A percentile compares a stretch with the other conserved stretches of the same genome.
Evolutionary conservation across 92 coral and sea anemone species (phyloP).

Genomic region (Phenganax subtilis): DNA sequence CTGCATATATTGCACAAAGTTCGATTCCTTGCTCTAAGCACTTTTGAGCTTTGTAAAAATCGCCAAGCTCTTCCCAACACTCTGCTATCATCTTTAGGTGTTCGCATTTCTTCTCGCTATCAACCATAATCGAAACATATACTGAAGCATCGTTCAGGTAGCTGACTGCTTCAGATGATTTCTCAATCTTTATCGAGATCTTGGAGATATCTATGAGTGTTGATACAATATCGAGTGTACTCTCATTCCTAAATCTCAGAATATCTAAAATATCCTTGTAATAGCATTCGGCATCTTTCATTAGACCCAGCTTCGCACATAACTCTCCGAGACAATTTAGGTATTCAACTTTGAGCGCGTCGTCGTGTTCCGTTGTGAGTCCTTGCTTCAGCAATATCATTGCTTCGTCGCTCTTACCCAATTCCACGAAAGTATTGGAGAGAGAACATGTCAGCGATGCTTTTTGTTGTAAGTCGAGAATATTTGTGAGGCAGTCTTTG

Average conservation of each 20-base stretch:
- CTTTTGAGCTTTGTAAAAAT: neutral
- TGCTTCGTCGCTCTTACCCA: constrained; percentile 20
- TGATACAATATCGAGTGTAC: neutral
- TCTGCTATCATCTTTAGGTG: neutral
- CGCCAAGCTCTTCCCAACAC: constrained; percentile 3
- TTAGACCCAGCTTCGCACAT: neutral
- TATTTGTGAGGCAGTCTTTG: neutral
- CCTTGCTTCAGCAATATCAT: neutral
- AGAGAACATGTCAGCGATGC: neutral
- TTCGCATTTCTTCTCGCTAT: neutral
- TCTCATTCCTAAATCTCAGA: neutral
- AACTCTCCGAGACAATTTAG: neutral
- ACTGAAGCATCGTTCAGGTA: constrained; percentile 12
- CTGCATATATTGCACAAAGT: neutral
- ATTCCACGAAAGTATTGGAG: neutral
- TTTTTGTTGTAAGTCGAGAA: neutral
- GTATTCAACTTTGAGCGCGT: neutral
- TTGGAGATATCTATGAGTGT: neutral
- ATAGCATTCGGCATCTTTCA: neutral
- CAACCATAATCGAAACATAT: neutral
- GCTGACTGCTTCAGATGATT: constrained; percentile 3
- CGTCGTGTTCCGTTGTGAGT: neutral
- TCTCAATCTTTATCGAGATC: neutral
- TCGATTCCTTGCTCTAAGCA: neutral
- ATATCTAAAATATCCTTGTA: neutral